Percentiles rank a stretch among this genome's conserved stretches.
Evolutionary conservation across 2,888 invertebrate genomes (phyloP).

Genomic region (Papilio elwesi): DNA sequence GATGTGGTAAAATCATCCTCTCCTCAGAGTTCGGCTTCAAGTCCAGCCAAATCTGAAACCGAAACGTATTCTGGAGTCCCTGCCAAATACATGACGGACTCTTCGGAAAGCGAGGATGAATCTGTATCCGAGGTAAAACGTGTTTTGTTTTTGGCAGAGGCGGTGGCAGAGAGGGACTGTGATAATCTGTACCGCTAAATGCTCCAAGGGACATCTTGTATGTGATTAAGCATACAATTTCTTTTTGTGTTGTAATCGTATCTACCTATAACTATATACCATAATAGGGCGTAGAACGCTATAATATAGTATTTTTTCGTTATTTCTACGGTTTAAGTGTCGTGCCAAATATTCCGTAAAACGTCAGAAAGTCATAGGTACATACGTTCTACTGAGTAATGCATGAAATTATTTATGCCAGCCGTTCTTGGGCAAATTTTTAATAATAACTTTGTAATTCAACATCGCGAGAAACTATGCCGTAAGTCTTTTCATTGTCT

Average conservation of each 20-base stretch:
- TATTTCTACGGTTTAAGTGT: conserved; percentile 75
- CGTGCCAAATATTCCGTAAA: conserved; percentile 84
- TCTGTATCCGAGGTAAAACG: conserved; percentile 96
- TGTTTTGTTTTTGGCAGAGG: conserved; percentile 83
- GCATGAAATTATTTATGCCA: conserved; percentile 81
- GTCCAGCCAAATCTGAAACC: conserved; percentile 93
- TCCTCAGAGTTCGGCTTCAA: conserved; percentile 93
- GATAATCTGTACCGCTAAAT: conserved; percentile 85
- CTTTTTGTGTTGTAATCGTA: conserved; percentile 63
- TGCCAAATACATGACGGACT: conserved; percentile 95
- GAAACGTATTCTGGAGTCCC: conserved; percentile 93
- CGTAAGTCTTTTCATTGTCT: conserved; percentile 73
- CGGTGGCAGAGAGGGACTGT: conserved; percentile 82
- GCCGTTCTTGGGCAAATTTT: conserved; percentile 70
- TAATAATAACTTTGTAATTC: conserved; percentile 74
- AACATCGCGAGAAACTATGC: conserved; percentile 62
- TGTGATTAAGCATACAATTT: conserved; percentile 72
- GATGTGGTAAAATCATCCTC: conserved; percentile 89
- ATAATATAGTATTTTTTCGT: conserved; percentile 64
- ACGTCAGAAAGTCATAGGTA: conserved; percentile 84
- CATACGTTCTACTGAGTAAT: conserved; percentile 81
- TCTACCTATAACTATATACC: conserved; percentile 57
- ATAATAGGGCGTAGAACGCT: conserved; percentile 66
- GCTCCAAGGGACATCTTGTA: conserved; percentile 88
- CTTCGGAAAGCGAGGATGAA: conserved; percentile 98